Conservation (phyloP, 2,888 invertebrate genomes). For the Platynereis dumerilii region DNA sequence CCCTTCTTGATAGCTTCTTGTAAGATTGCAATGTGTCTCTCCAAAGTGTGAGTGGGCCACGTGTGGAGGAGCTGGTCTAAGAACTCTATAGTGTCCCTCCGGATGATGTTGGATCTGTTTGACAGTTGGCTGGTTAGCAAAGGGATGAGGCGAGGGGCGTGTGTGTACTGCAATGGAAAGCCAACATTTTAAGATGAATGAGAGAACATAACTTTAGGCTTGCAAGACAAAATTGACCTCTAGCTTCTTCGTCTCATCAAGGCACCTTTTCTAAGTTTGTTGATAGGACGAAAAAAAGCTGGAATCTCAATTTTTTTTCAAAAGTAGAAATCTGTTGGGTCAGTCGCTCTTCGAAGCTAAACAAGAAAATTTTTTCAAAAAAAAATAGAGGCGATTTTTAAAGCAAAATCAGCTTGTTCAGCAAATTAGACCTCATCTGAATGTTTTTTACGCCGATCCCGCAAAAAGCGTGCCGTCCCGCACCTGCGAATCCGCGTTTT, state of each 20-base stretch:
- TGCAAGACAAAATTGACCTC: not conserved
- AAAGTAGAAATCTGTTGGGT: too few relatives aligned
- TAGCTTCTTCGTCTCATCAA: not conserved
- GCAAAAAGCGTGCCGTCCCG: too few relatives aligned
- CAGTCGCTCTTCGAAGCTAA: too few relatives aligned
- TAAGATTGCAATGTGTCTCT: conserved; percentile 78
- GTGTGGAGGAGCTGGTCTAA: conserved; percentile 81
- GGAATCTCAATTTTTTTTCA: too few relatives aligned
- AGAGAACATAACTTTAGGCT: conserved; percentile 2
- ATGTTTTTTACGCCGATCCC: too few relatives aligned
- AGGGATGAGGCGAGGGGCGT: conserved; percentile 56
- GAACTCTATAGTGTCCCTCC: conserved; percentile 78
- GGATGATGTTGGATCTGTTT: conserved; percentile 91
- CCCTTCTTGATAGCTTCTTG: conserved; percentile 82
- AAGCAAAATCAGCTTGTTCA: too few relatives aligned
- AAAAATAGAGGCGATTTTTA: too few relatives aligned
- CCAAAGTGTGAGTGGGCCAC: conserved; percentile 85
- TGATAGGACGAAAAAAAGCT: too few relatives aligned
- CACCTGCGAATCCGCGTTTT: too few relatives aligned
- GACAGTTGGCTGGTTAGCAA: conserved; percentile 69
- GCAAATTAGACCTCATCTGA: too few relatives aligned
- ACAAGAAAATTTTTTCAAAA: too few relatives aligned
- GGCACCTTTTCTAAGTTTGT: not conserved
- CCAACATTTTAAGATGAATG: conserved; percentile 13
- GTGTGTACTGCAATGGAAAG: conserved; percentile 52